Conservation (phyloP, 2,113 vertebrate species). For the Ictalurus punctatus region DNA sequence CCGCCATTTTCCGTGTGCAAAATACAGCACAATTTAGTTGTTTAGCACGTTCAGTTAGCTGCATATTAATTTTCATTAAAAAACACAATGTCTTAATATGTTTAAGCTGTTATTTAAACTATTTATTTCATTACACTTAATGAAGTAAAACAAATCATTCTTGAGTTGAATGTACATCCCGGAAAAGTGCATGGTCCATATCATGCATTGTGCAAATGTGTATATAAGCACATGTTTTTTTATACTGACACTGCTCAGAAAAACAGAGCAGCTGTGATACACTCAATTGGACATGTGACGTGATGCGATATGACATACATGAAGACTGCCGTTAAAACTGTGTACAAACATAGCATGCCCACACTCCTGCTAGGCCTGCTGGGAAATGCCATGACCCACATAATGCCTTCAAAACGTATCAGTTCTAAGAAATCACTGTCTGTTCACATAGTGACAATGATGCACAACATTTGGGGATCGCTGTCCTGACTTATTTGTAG, state of each 20-base stretch:
- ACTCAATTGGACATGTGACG: not conserved
- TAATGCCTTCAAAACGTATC: conserved; percentile 13
- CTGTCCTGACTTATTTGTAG: not conserved
- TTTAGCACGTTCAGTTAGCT: too few species aligned
- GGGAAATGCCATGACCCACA: conserved; percentile 35
- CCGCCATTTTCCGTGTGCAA: not conserved
- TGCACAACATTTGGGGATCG: not conserved
- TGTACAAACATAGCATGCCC: conserved; percentile 49
- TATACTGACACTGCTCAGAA: not conserved
- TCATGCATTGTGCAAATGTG: not conserved
- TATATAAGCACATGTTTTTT: too few species aligned
- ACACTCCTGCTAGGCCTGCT: conserved; percentile 30
- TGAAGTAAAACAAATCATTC: not conserved
- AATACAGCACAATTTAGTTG: not conserved
- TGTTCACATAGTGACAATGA: conserved; percentile 1
- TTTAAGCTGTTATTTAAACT: not conserved
- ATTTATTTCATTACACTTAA: not conserved
- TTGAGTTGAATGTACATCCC: not conserved
- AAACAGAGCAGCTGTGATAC: not conserved
- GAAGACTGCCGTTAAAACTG: conserved; percentile 54
- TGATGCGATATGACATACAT: conserved; percentile 52
- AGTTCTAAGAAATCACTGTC: not conserved
- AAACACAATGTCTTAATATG: not conserved
- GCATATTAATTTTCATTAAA: not conserved
- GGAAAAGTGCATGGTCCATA: not conserved